These are phyloP conservation scores for Dendrolimus punctatus DNA, from an alignment of 1,140 invertebrate genomes.

Conservation along the genomic window DNA sequence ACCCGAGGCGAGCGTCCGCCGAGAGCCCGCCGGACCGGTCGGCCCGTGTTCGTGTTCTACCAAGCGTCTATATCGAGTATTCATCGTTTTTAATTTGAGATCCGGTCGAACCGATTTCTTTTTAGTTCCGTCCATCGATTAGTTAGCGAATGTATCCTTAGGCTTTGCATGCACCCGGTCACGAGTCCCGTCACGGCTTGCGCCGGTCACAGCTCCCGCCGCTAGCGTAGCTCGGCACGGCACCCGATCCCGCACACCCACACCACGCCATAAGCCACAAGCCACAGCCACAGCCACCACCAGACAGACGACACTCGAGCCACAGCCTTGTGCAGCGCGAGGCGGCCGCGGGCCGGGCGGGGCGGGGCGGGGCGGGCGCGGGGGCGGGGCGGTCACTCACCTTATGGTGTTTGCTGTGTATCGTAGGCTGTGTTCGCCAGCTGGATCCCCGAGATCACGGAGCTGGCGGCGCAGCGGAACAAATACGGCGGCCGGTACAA, in stretches of 20 bases:
- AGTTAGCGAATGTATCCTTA: conserved; percentile 64
- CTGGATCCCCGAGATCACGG: conserved; percentile 99
- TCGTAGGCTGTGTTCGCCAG: conserved; percentile 98
- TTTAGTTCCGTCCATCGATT: conserved; percentile 68
- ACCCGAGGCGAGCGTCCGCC: conserved; percentile 20
- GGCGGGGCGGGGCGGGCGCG: conserved; percentile 34
- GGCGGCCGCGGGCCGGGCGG: conserved; percentile 51
- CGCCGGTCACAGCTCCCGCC: conserved; percentile 52
- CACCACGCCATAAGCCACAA: conserved; percentile 44
- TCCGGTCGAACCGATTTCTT: conserved; percentile 64
- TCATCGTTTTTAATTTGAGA: conserved; percentile 55
- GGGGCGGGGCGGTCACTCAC: conserved; percentile 50
- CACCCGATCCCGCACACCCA: conserved; percentile 64
- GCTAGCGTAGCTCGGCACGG: conserved; percentile 66
- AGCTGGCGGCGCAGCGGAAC: conserved; percentile 96
- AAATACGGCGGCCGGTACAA: conserved; percentile 99
- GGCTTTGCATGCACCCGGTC: conserved; percentile 68
- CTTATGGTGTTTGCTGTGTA: conserved; percentile 68
- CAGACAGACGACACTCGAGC: conserved; percentile 67
- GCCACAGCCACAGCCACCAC: conserved; percentile 35
- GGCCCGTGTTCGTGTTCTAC: conserved; percentile 57
- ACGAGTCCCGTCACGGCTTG: conserved; percentile 61
- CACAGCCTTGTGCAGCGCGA: conserved; percentile 65
- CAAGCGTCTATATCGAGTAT: conserved; percentile 67
- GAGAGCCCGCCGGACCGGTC: conserved; percentile 25